Conservation (phyloP, 37 sponge, comb jelly and placozoan genomes). For the Agelas oroides region DNA sequence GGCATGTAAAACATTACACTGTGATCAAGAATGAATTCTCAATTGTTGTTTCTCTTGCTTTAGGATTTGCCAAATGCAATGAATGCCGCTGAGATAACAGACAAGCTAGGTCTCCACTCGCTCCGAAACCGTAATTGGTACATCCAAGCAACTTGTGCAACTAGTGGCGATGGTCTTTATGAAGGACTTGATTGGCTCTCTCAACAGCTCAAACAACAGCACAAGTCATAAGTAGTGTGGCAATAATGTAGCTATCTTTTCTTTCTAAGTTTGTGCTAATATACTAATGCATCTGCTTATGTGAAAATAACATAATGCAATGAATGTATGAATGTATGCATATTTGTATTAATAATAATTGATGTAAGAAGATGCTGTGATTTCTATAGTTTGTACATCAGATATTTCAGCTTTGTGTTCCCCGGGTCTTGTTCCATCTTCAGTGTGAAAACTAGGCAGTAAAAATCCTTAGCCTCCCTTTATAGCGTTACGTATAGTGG, state of each 20-base stretch:
- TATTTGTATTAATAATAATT: too few species aligned
- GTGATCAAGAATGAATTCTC: too few species aligned
- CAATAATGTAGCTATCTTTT: background rate
- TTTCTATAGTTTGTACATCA: too few species aligned
- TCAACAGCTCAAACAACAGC: slow-evolving; percentile 73
- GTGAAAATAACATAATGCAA: background rate
- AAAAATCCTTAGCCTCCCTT: too few species aligned
- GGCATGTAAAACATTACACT: too few species aligned
- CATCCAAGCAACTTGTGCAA: slow-evolving; percentile 99
- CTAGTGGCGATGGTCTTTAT: slow-evolving; percentile 98
- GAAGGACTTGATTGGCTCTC: slow-evolving; percentile 99
- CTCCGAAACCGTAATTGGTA: slow-evolving; percentile 95
- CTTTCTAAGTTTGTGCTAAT: slow-evolving; percentile 1
- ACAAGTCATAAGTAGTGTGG: slow-evolving; percentile 16
- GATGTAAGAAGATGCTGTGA: too few species aligned
- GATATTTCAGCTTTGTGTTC: too few species aligned
- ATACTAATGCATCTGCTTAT: background rate
- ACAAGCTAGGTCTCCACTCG: slow-evolving; percentile 92
- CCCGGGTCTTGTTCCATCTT: too few species aligned
- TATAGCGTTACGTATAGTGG: too few species aligned
- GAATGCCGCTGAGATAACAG: slow-evolving; percentile 98
- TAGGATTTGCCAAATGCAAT: slow-evolving; percentile 99
- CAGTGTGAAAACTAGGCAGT: too few species aligned
- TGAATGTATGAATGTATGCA: too few species aligned
- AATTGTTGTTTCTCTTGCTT: background rate